Evolutionary conservation across 2,797 vertebrate species (phyloP).

Genomic region (Sphaeramia orbicularis): DNA sequence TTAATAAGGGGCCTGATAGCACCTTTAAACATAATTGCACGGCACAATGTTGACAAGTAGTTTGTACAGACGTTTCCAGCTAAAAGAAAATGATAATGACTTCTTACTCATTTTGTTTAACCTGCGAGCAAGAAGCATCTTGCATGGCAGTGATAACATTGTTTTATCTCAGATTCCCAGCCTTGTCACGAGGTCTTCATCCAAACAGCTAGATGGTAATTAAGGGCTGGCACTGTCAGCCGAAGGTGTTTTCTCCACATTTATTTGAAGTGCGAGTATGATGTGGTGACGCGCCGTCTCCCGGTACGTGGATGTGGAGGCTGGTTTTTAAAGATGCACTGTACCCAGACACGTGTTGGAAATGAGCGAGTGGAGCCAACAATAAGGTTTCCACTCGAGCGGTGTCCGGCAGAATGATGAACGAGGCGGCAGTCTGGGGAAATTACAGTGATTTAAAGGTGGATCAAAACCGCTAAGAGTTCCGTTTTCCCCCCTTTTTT

Average conservation of each 20-base stretch:
- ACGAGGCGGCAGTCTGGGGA: slow-evolving; percentile 59
- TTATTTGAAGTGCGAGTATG: slow-evolving; percentile 64
- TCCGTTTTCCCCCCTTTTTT: slow-evolving; percentile 21
- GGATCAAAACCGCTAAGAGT: slow-evolving; percentile 39
- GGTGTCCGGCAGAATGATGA: slow-evolving; percentile 80
- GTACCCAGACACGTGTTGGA: slow-evolving; percentile 57
- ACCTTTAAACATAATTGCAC: slow-evolving; percentile 74
- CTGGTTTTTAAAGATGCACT: slow-evolving; percentile 57
- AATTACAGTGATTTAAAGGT: slow-evolving; percentile 71
- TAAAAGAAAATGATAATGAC: slow-evolving; percentile 65
- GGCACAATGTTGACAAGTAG: slow-evolving; percentile 66
- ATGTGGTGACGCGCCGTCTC: slow-evolving; percentile 13
- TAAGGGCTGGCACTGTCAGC: slow-evolving; percentile 53
- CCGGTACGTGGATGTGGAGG: slow-evolving; percentile 30
- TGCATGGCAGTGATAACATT: slow-evolving; percentile 66
- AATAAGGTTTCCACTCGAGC: slow-evolving; percentile 81
- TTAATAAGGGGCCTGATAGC: slow-evolving; percentile 76
- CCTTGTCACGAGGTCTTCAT: slow-evolving; percentile 67
- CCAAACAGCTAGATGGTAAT: slow-evolving; percentile 72
- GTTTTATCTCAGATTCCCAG: slow-evolving; percentile 70
- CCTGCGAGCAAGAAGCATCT: slow-evolving; percentile 65
- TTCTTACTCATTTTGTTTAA: slow-evolving; percentile 64
- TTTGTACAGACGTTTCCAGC: slow-evolving; percentile 56
- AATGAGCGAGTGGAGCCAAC: slow-evolving; percentile 78
- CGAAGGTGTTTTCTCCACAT: slow-evolving; percentile 62